Evolutionary conservation across 2,113 vertebrate genomes (phyloP).

Genomic region (Sitta europaea): DNA sequence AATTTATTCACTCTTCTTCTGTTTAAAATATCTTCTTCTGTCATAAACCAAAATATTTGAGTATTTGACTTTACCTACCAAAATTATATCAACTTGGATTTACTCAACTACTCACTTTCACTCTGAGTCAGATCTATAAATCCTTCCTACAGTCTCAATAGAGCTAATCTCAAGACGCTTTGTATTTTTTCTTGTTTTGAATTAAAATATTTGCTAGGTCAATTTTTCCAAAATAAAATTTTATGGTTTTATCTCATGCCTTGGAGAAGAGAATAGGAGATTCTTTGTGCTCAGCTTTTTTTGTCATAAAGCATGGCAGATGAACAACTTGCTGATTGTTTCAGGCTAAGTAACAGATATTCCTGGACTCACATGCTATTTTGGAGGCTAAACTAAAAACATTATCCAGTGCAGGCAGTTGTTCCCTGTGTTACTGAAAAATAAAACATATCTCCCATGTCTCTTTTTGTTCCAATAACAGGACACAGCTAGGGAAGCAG

Average conservation of each 20-base stretch:
- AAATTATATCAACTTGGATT: neutral
- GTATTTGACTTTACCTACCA: neutral
- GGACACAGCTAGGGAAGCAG: neutral
- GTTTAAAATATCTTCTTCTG: neutral
- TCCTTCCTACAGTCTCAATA: neutral
- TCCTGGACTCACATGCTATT: neutral
- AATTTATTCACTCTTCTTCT: neutral
- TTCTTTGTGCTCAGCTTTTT: neutral
- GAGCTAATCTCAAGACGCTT: neutral
- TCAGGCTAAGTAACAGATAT: neutral
- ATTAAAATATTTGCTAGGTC: neutral
- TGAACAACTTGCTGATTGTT: neutral
- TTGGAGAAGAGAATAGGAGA: neutral
- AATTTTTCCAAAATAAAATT: neutral
- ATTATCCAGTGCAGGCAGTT: neutral
- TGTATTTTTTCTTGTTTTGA: neutral
- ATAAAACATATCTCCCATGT: neutral
- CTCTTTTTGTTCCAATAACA: neutral
- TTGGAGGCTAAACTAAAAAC: neutral
- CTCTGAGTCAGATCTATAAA: neutral
- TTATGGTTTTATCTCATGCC: neutral
- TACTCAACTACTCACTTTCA: neutral
- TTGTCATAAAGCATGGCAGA: neutral
- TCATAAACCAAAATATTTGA: neutral
- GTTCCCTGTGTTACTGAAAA: conserved; percentile 2